Evolutionary conservation across 2,888 invertebrate species (phyloP).

Genomic region (Limulus polyphemus): DNA sequence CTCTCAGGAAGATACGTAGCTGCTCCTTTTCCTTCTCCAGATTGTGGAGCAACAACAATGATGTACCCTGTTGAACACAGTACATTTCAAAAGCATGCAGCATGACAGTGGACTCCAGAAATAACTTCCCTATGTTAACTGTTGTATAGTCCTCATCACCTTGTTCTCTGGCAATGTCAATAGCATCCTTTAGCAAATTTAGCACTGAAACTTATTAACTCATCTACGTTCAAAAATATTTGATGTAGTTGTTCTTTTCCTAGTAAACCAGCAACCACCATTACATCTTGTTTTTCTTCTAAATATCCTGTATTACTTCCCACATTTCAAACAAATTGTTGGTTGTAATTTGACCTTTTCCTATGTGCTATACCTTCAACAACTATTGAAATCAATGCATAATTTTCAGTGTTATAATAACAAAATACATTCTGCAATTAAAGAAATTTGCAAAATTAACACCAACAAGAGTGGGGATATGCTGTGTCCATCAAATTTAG

Average conservation of each 20-base stretch:
- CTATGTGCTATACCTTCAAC: no score
- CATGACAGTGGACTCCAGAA: conserved; percentile 76
- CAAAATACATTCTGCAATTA: no score
- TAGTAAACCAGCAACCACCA: conserved; percentile 78
- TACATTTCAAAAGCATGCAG: conserved; percentile 88
- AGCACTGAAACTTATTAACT: conserved; percentile 60
- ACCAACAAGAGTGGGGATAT: no score
- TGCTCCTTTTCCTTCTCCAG: conserved; percentile 90
- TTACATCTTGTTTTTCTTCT: no score
- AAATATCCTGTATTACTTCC: no score
- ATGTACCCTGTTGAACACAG: conserved; percentile 78
- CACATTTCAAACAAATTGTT: no score
- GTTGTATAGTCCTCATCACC: conserved; percentile 62
- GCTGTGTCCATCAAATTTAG: no score
- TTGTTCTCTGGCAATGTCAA: conserved; percentile 57
- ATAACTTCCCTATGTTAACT: conserved; percentile 78
- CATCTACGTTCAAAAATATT: conserved; percentile 86
- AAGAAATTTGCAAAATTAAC: no score
- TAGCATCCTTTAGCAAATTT: conserved; percentile 69
- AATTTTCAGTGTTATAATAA: no score
- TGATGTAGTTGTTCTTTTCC: conserved; percentile 80
- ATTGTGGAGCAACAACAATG: conserved; percentile 72
- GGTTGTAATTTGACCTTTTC: no score
- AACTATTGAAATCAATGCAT: no score
- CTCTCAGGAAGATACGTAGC: conserved; percentile 79